Base-by-base conservation (phyloP, 2,113 vertebrate species). In the Datnioides undecimradiatus region DNA sequence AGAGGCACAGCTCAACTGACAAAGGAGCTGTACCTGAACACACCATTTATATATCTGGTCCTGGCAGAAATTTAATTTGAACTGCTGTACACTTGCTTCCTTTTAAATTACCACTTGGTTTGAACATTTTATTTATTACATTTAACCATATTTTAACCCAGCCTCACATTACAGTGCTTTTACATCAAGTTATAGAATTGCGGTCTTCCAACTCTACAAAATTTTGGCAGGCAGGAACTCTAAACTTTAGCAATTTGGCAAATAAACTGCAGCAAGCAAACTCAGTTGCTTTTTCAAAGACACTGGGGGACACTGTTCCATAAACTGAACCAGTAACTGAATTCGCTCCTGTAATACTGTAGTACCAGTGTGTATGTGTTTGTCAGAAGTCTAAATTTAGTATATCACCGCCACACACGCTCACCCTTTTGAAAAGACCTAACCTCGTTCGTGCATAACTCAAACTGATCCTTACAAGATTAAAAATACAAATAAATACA, bases 201-300 rank as follows among this genome's bases (percentile, higher is more conserved):
- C 36, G 27, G 36, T 51, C 10, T 31, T 70, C 21, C 17, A 48
- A 46, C 27, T 31, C 34, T 23, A 57, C 23, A 33, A 65, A 60
- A 69, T 36, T 66, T 66, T 80, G 66, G 82, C 79, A 79, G 45
- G 23, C 29, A 29, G 27, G 19, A 58, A 13, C 52, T 59, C 8
- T 38, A 66, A 84, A 84, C 34, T 62, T 74, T n/a, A n/a, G 73
- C 11, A 29, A 13, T 49, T 69, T 72, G 46, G 23, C 25, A 31
- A 52, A 79, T 64, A 2, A 70, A 79, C 38, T 58, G 33, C 4
- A 63, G 34, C 43, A 19, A 43, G 41, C 48, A 34, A 33, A 52
- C 17, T 40, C 9, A 6, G 33, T 5, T 55, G 33, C 11, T 68
- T 79, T 76, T 65, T 76, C 45, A 83, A 77, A 64, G 69, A 41